Conservation (phyloP, 2,797 vertebrate genomes). For the Pitangus sulphuratus region DNA sequence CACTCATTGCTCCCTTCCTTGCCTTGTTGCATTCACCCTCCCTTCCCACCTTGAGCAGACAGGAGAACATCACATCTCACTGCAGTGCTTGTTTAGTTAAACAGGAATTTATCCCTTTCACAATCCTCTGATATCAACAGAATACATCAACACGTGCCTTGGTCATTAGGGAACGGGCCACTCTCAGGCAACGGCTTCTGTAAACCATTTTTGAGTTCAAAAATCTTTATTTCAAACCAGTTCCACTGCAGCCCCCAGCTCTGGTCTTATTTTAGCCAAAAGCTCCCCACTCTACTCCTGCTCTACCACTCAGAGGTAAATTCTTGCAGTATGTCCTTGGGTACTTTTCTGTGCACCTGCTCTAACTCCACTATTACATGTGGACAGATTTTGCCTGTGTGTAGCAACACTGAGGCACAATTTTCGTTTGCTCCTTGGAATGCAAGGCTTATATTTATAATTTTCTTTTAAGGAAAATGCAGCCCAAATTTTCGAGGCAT, state of each 20-base stretch:
- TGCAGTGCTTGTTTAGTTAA: background rate
- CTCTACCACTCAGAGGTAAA: background rate
- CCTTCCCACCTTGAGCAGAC: background rate
- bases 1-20: background rate
- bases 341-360: background rate
- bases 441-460: background rate
- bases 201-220: background rate
- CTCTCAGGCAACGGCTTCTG: background rate
- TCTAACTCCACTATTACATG: background rate
- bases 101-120: background rate
- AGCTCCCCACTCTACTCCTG: background rate
- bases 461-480: background rate
- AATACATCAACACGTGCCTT: background rate
- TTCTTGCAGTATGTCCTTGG: background rate
- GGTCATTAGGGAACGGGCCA: background rate
- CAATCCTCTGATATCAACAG: background rate
- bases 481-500: background rate
- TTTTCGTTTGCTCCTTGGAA: background rate
- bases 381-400: background rate
- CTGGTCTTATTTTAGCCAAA: background rate
- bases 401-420: background rate
- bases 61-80: background rate
- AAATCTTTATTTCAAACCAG: background rate
- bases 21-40: background rate
- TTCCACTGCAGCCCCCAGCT: background rate